Conservation (phyloP, 1,140 invertebrate genomes). For the Oryzaephilus surinamensis region DNA sequence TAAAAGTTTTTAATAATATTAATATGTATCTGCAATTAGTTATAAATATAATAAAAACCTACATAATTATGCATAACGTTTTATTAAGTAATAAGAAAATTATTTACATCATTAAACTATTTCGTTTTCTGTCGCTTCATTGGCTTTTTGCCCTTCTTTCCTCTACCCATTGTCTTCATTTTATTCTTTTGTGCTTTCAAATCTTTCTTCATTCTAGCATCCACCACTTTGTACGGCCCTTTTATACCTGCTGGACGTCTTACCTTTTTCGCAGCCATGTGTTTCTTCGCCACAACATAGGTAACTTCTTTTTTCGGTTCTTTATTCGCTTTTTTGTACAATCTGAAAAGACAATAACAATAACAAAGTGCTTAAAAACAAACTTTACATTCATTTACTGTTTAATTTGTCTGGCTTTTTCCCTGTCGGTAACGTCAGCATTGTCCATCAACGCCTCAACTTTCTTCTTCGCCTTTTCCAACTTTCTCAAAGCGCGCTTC, state of each 20-base stretch:
- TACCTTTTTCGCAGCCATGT: slow-evolving; percentile 62
- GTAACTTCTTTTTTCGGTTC: slow-evolving; percentile 82
- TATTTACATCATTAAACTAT: slow-evolving; percentile 10
- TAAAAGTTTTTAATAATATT: slow-evolving; percentile 11
- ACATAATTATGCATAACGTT: too few species aligned
- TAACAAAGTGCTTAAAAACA: slow-evolving; percentile 5
- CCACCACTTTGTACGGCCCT: slow-evolving; percentile 89
- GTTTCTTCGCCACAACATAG: slow-evolving; percentile 92
- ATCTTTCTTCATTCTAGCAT: slow-evolving; percentile 95
- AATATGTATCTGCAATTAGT: slow-evolving; percentile 2
- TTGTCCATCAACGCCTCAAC: slow-evolving; percentile 86
- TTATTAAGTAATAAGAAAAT: slow-evolving; percentile 7
- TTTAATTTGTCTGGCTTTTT: slow-evolving; percentile 87
- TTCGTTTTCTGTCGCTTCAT: background rate
- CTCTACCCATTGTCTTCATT: slow-evolving; percentile 39
- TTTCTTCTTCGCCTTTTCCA: slow-evolving; percentile 94
- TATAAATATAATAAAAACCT: slow-evolving; percentile 6
- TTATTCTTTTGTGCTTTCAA: slow-evolving; percentile 57
- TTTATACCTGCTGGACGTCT: slow-evolving; percentile 76
- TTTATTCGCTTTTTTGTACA: slow-evolving; percentile 85
- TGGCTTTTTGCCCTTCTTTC: slow-evolving; percentile 20
- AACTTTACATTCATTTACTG: slow-evolving; percentile 48
- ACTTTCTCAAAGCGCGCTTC: slow-evolving; percentile 68
- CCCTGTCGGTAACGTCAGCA: slow-evolving; percentile 75
- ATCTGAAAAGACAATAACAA: slow-evolving; percentile 41